phyloP scores from a whole-genome alignment of 2,113 vertebrate genomes.

The Larimichthys polyactis region DNA sequence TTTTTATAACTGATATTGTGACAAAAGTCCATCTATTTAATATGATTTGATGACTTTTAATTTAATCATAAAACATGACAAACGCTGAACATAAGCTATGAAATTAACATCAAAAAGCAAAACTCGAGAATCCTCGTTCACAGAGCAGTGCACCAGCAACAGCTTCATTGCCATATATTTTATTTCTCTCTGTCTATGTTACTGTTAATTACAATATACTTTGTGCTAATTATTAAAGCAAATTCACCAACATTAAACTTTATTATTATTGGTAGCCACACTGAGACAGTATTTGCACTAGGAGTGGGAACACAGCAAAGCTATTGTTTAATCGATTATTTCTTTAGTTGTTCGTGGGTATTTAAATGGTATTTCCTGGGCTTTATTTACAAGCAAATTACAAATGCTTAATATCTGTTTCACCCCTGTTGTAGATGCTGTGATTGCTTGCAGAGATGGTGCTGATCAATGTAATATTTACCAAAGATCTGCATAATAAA shows the following conservation, averaged over 20 bases:
- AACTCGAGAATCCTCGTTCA: conserved; percentile 23
- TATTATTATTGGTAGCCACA: conserved; percentile 31
- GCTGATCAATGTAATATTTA: conserved; percentile 47
- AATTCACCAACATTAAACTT: conserved; percentile 3
- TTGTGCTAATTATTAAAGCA: conserved; percentile 27
- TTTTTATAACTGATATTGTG: conserved; percentile 86
- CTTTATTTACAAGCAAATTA: conserved; percentile 18
- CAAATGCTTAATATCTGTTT: conserved; percentile 6
- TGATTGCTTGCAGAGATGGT: conserved; percentile 75
- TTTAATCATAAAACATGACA: conserved; percentile 30
- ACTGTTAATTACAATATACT: conserved; percentile 10
- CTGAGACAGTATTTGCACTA: conserved; percentile 65
- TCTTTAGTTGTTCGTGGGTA: conserved; percentile 21
- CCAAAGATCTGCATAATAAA: conserved; percentile 65
- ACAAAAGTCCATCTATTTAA: conserved; percentile 73
- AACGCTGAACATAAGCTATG: conserved; percentile 26
- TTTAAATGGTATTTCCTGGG: conserved; percentile 14
- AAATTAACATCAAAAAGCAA: conserved; percentile 35
- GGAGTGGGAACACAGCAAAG: conserved; percentile 60
- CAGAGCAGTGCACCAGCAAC: conserved; percentile 70
- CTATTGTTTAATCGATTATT: conserved; percentile 47
- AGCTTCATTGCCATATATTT: conserved; percentile 45
- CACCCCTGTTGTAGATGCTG: conserved; percentile 28
- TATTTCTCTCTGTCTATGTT: conserved; percentile 38
- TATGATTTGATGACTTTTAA: conserved; percentile 71